Conservation (phyloP, 2,113 vertebrate genomes). For the Chascanopsetta lugubris region DNA sequence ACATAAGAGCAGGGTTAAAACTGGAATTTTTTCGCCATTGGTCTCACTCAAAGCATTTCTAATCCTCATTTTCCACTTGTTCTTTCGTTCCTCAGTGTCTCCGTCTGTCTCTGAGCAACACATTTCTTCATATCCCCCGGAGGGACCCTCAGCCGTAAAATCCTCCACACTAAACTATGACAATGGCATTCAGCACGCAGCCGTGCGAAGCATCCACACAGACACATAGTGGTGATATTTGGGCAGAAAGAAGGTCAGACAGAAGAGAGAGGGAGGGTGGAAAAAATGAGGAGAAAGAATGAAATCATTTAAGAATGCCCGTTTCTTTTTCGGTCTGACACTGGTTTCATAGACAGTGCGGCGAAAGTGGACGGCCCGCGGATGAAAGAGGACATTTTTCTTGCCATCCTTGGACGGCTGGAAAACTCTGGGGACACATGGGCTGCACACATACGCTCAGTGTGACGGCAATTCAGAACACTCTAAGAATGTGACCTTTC, state of each 20-base stretch:
- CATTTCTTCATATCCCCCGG: conserved; percentile 43
- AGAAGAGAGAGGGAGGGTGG: conserved; percentile 19
- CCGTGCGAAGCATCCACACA: conserved; percentile 5
- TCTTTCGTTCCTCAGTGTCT: conserved; percentile 8
- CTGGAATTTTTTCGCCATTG: background rate
- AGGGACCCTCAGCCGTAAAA: conserved; percentile 40
- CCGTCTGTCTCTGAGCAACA: conserved; percentile 30
- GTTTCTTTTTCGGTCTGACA: conserved; percentile 21
- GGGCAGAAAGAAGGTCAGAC: conserved; percentile 58
- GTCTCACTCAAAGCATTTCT: conserved; percentile 42
- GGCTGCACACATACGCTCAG: conserved; percentile 18
- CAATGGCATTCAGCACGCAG: conserved; percentile 71
- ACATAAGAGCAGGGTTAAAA: background rate
- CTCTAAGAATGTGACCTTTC: conserved; percentile 52
- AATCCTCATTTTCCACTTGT: conserved; percentile 19
- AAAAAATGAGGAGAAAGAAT: conserved; percentile 32
- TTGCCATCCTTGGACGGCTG: conserved; percentile 50
- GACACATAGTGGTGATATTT: conserved; percentile 35
- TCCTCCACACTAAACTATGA: conserved; percentile 69
- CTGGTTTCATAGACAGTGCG: conserved; percentile 43
- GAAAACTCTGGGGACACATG: conserved; percentile 57
- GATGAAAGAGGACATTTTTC: conserved; percentile 74
- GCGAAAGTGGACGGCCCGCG: conserved; percentile 50
- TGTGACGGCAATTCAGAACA: conserved; percentile 14
- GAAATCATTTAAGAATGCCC: conserved; percentile 44